Conservation (phyloP, 1,140 invertebrate species). For the Diorhabda carinulata region DNA sequence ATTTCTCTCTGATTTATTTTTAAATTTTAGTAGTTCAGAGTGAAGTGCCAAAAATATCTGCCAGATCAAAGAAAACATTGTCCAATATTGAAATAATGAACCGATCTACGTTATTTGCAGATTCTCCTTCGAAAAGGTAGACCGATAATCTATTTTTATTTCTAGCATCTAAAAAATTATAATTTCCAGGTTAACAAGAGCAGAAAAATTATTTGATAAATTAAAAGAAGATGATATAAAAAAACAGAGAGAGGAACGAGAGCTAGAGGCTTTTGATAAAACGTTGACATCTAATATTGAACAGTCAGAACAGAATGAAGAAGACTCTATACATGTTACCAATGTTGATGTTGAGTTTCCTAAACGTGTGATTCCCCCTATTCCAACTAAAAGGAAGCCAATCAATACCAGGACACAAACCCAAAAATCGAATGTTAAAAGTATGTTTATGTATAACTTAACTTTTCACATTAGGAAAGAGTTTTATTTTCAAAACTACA, state of each 20-base stretch:
- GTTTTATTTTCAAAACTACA: too few relatives aligned
- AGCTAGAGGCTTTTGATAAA: constrained; percentile 8
- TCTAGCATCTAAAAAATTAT: neutral
- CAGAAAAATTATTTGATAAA: constrained; percentile 12
- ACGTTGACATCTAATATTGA: neutral
- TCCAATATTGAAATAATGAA: constrained; percentile 7
- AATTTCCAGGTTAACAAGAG: neutral
- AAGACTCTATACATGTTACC: neutral
- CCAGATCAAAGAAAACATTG: constrained; percentile 1
- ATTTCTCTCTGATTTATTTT: too few relatives aligned
- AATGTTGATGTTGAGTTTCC: constrained; percentile 5
- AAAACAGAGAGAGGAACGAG: constrained; percentile 6
- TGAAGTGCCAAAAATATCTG: neutral
- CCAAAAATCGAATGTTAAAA: neutral
- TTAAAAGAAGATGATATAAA: constrained; percentile 16
- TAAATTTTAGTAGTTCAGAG: neutral
- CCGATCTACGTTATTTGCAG: neutral
- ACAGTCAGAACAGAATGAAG: constrained; percentile 3
- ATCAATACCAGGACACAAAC: neutral
- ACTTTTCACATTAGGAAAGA: neutral
- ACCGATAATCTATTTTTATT: neutral
- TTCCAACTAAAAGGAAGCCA: constrained; percentile 6
- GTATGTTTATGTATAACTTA: neutral
- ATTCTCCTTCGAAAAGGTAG: neutral
- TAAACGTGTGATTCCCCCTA: constrained; percentile 4